phyloP scores from a whole-genome alignment of 2,888 invertebrate species.

The Sylvicola cinctus region DNA sequence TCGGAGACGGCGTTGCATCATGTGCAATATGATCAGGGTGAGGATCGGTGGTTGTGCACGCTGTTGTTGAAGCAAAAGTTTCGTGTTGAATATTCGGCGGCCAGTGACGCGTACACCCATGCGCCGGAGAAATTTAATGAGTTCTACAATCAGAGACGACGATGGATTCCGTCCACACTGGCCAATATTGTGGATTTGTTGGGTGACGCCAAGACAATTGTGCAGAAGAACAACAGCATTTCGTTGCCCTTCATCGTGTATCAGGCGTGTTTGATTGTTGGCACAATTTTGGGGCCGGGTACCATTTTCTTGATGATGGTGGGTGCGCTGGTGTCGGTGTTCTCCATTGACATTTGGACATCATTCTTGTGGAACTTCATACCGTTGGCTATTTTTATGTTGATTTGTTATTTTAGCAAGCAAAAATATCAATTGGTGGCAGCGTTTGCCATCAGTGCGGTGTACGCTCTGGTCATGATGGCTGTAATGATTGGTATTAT shows the following conservation, averaged over 20 bases:
- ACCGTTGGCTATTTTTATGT: constrained; percentile 43
- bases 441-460: constrained; percentile 53
- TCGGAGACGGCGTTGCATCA: constrained; percentile 62
- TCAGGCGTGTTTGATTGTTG: constrained; percentile 47
- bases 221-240: constrained; percentile 72
- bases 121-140: constrained; percentile 82
- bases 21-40: constrained; percentile 87
- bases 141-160: constrained; percentile 82
- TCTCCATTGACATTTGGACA: constrained; percentile 44
- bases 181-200: constrained; percentile 85
- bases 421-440: constrained; percentile 42
- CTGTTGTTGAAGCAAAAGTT: constrained; percentile 78
- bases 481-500: constrained; percentile 63
- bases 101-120: constrained; percentile 86
- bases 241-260: constrained; percentile 60
- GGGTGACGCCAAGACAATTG: constrained; percentile 53
- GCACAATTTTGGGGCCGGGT: constrained; percentile 49
- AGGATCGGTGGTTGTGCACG: constrained; percentile 92
- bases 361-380: constrained; percentile 44
- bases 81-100: constrained; percentile 84
- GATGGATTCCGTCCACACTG: constrained; percentile 93
- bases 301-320: constrained; percentile 62
- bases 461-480: constrained; percentile 73
- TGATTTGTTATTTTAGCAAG: constrained; percentile 39
- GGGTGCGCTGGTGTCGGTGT: constrained; percentile 54